phyloP scores from a whole-genome alignment of 1,140 invertebrate genomes.

The Charaxes varanes region DNA sequence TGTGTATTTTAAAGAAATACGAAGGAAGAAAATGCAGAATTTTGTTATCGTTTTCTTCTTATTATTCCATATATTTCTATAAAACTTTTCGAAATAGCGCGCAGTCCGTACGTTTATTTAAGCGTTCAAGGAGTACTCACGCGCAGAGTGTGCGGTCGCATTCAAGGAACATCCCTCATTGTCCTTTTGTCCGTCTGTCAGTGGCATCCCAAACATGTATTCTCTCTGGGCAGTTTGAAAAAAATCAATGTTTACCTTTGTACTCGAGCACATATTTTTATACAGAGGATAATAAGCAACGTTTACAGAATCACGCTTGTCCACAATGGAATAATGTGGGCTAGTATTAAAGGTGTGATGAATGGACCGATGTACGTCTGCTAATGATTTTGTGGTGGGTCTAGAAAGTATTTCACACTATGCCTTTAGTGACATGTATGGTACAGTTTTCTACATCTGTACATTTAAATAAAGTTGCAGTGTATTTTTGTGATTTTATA shows the following conservation, averaged over 20 bases:
- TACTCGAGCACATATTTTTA: constrained; percentile 70
- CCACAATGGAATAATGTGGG: constrained; percentile 50
- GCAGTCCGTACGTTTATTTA: constrained; percentile 21
- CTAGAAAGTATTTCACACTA: constrained; percentile 21
- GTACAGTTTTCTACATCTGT: not conserved
- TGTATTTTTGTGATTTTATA: too few relatives aligned
- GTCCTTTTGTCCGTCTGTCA: constrained; percentile 61
- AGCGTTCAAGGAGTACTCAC: constrained; percentile 28
- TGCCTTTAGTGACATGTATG: too few relatives aligned
- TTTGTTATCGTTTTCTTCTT: too few relatives aligned
- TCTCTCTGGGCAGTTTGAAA: constrained; percentile 55
- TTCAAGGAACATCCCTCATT: constrained; percentile 57
- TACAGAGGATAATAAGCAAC: constrained; percentile 68
- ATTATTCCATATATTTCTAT: too few relatives aligned
- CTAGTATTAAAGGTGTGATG: constrained; percentile 62
- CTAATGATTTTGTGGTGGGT: constrained; percentile 7
- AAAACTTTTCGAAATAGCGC: too few relatives aligned
- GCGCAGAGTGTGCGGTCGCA: constrained; percentile 61
- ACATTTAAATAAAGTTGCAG: too few relatives aligned
- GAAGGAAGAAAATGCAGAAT: too few relatives aligned
- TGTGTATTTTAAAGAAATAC: too few relatives aligned
- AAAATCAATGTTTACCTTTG: constrained; percentile 72
- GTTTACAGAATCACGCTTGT: constrained; percentile 71
- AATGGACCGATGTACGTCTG: constrained; percentile 40
- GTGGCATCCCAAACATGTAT: constrained; percentile 62